Conservation (phyloP, 2,113 vertebrate genomes). For the Oenanthe oenanthe region DNA sequence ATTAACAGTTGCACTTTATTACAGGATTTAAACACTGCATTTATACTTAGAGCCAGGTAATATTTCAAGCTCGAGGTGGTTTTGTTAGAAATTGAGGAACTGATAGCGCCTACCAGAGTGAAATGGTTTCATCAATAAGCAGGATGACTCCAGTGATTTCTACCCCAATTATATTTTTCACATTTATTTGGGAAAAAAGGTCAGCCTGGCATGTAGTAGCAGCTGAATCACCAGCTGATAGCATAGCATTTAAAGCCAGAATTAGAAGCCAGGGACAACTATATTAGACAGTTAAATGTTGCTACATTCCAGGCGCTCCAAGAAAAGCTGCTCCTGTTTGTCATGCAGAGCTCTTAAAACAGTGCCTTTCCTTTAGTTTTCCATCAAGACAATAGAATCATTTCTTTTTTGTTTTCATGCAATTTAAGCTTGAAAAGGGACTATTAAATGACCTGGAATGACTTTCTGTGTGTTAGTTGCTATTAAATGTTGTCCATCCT, state of each 20-base stretch:
- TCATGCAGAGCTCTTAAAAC: background rate
- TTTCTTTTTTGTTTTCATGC: background rate
- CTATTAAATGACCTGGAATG: background rate
- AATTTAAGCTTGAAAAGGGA: background rate
- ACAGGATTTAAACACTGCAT: background rate
- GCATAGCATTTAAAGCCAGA: constrained; percentile 29
- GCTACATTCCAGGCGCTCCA: background rate
- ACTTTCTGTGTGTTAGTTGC: background rate
- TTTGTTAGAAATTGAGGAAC: background rate
- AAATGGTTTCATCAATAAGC: background rate
- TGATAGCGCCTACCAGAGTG: background rate
- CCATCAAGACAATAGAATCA: background rate
- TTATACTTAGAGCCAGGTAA: background rate
- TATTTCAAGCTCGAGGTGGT: background rate
- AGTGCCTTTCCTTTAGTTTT: background rate
- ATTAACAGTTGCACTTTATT: background rate
- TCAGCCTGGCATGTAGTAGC: constrained; percentile 33
- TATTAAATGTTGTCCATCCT: background rate
- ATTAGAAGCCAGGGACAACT: constrained; percentile 19
- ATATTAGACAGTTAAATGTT: background rate
- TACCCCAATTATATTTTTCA: background rate
- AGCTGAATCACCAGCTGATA: constrained; percentile 54
- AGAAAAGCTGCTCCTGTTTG: background rate
- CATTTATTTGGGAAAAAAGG: background rate
- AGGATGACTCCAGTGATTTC: background rate